phyloP scores from a whole-genome alignment of 2,797 vertebrate species.

The Brachyalestes nurse region DNA sequence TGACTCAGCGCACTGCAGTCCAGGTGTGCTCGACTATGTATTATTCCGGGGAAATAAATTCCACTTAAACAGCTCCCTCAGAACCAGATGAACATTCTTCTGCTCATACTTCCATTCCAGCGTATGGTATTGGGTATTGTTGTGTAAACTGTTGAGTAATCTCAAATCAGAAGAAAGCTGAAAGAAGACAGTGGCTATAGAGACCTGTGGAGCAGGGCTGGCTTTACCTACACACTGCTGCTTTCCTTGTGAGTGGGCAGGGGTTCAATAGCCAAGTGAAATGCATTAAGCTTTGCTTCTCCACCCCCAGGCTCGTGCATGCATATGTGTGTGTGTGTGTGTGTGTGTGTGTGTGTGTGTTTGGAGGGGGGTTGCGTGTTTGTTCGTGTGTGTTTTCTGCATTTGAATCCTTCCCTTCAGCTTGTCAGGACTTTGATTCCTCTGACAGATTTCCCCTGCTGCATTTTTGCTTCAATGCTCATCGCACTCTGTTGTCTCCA shows the following conservation, averaged over 20 bases:
- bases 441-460: constrained; percentile 78
- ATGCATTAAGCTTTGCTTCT: constrained; percentile 67
- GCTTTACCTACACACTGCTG: constrained; percentile 21
- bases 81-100: constrained; percentile 6
- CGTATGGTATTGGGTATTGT: neutral
- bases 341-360: constrained; percentile 31
- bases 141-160: neutral
- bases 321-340: neutral
- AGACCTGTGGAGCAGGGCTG: neutral
- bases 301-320: constrained; percentile 61
- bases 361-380: constrained; percentile 28
- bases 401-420: constrained; percentile 77
- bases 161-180: constrained; percentile 23
- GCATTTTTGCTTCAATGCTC: constrained; percentile 80
- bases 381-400: constrained; percentile 60
- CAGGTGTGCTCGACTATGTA: neutral
- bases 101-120: neutral
- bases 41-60: neutral
- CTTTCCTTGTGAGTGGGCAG: constrained; percentile 47
- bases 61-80: constrained; percentile 3
- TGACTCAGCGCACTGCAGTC: constrained; percentile 4
- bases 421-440: constrained; percentile 82
- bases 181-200: constrained; percentile 5
- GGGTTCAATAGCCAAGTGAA: constrained; percentile 67
- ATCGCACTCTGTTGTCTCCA: constrained; percentile 74